Conservation (phyloP, 2,888 invertebrate genomes). For the Pollenia labialis region DNA sequence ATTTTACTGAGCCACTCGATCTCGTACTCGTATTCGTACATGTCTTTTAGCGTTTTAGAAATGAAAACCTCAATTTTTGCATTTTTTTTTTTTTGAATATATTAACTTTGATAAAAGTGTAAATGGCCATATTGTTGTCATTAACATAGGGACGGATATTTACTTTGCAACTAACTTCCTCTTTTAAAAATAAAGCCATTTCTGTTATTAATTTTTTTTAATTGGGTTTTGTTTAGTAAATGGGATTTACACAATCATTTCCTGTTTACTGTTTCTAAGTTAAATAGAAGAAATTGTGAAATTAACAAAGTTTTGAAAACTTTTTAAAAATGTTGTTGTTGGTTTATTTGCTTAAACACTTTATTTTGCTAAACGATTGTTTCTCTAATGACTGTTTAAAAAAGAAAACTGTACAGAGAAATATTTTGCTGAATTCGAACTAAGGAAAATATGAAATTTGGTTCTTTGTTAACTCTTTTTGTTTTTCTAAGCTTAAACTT, state of each 20-base stretch:
- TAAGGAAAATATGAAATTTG: too few relatives aligned
- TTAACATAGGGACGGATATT: conserved; percentile 12
- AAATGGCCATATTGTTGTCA: not conserved
- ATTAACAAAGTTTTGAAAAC: too few relatives aligned
- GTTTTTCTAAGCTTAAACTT: too few relatives aligned
- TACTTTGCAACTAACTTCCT: conserved; percentile 23
- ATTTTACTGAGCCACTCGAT: conserved; percentile 7
- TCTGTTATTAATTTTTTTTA: not conserved
- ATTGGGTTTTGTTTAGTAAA: conserved; percentile 17
- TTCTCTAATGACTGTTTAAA: too few relatives aligned
- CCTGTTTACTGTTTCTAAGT: not conserved
- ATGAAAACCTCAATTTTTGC: conserved; percentile 10
- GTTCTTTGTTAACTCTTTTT: too few relatives aligned
- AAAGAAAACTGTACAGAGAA: too few relatives aligned
- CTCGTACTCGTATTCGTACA: not conserved
- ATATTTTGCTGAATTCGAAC: too few relatives aligned
- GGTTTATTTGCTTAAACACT: too few relatives aligned
- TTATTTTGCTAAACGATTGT: too few relatives aligned
- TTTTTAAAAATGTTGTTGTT: too few relatives aligned
- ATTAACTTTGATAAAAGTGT: conserved; percentile 21
- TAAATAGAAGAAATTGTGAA: too few relatives aligned
- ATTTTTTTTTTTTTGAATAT: conserved; percentile 14
- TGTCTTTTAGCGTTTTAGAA: conserved; percentile 7
- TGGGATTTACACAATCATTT: not conserved
- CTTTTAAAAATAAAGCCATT: conserved; percentile 13